These are phyloP conservation scores for Montifringilla adamsi DNA, from an alignment of 2,113 vertebrate genomes.

Conservation along the genomic window DNA sequence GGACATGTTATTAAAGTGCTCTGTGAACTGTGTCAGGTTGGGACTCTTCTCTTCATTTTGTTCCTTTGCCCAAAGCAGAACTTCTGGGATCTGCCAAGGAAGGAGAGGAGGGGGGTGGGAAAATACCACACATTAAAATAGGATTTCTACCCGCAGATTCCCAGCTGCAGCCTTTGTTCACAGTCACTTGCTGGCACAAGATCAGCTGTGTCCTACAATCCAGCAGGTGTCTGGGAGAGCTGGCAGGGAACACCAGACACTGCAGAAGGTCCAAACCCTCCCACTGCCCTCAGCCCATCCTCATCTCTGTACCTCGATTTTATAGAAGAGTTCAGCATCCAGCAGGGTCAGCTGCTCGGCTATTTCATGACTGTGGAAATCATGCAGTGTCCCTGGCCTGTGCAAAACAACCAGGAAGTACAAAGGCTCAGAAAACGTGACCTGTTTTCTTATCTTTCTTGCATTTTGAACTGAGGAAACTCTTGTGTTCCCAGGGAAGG, in stretches of 20 bases:
- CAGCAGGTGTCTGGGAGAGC: neutral
- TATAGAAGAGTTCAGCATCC: conserved; percentile 96
- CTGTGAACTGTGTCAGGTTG: conserved; percentile 98
- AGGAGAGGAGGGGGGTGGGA: neutral
- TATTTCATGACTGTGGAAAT: conserved; percentile 97
- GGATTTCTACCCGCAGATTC: neutral
- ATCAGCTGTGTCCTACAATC: neutral
- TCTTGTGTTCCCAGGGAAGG: neutral
- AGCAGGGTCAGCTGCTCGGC: conserved; percentile 96
- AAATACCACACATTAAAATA: neutral
- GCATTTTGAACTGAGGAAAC: neutral
- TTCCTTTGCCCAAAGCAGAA: conserved; percentile 97
- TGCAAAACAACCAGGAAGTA: neutral
- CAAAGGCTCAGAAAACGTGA: neutral
- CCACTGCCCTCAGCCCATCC: neutral
- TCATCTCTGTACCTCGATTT: conserved; percentile 84
- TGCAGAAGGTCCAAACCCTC: neutral
- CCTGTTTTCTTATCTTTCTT: neutral
- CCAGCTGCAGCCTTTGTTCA: neutral
- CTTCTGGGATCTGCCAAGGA: conserved; percentile 88
- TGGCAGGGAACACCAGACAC: neutral
- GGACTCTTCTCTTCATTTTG: conserved; percentile 99
- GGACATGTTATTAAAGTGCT: conserved; percentile 99
- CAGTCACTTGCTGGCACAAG: neutral
- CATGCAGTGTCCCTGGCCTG: conserved; percentile 95